phyloP scores from a whole-genome alignment of 2,113 vertebrate genomes.

The Pristiophorus japonicus region DNA sequence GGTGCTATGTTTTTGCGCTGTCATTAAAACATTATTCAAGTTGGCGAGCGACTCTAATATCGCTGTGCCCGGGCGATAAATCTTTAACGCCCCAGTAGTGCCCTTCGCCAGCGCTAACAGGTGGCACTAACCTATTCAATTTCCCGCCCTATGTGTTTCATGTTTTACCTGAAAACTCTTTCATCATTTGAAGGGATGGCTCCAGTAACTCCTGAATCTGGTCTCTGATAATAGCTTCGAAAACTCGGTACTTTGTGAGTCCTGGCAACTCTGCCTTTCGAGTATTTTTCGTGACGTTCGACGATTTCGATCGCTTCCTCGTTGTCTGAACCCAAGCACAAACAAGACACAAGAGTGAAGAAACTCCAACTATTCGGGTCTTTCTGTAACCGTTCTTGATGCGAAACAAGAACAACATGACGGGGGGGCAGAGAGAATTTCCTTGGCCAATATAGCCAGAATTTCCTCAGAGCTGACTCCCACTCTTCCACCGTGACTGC shows the following conservation, averaged over 20 bases:
- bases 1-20: too few relatives aligned
- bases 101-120: too few relatives aligned
- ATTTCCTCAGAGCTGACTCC: background rate
- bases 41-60: too few relatives aligned
- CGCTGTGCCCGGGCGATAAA: too few relatives aligned
- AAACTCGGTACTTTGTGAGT: slow-evolving; percentile 19
- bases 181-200: background rate
- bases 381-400: background rate
- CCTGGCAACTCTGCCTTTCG: slow-evolving; percentile 26
- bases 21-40: too few relatives aligned
- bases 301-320: background rate
- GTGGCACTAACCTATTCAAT: too few relatives aligned
- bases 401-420: too few relatives aligned
- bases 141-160: too few relatives aligned
- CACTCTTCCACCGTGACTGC: background rate
- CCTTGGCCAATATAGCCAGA: background rate
- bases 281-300: background rate
- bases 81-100: too few relatives aligned
- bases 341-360: background rate
- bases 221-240: slow-evolving; percentile 6
- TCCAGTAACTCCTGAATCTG: background rate
- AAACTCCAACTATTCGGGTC: background rate
- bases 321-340: background rate
- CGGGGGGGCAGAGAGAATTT: too few relatives aligned
- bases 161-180: slow-evolving; percentile 21